phyloP scores from a whole-genome alignment of 92 coral and sea anemone genomes.

The Paragorgia papillata region DNA sequence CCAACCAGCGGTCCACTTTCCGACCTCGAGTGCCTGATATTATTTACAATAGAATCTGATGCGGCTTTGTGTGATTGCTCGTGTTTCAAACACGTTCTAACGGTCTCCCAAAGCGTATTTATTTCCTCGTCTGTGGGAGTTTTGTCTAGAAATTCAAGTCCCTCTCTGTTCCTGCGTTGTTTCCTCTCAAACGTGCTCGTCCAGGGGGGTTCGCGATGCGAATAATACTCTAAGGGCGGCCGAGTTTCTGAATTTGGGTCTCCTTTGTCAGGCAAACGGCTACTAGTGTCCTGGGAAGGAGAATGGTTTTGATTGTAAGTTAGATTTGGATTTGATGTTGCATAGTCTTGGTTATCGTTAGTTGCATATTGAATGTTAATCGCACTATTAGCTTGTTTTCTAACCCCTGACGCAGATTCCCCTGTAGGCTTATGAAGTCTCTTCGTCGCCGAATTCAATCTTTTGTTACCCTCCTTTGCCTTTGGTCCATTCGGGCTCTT shows the following conservation, averaged over 20 bases:
- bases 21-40: slow-evolving; percentile 83
- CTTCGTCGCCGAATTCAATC: background rate
- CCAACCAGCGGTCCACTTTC: slow-evolving; percentile 56
- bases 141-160: slow-evolving; percentile 71
- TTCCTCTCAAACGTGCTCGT: slow-evolving; percentile 16
- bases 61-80: slow-evolving; percentile 81
- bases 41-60: slow-evolving; percentile 92
- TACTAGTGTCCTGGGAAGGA: background rate
- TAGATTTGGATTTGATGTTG: background rate
- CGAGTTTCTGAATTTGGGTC: background rate
- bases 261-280: too few relatives aligned
- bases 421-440: background rate
- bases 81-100: slow-evolving; percentile 81
- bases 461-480: background rate
- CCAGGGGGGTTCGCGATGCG: background rate
- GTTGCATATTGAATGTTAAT: background rate
- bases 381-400: background rate
- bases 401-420: background rate
- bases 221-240: background rate
- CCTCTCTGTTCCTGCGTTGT: slow-evolving; percentile 38
- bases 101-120: slow-evolving; percentile 92
- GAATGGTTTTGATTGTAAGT: background rate
- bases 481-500: slow-evolving; percentile 2
- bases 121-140: slow-evolving; percentile 99
- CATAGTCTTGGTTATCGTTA: background rate